phyloP scores from a whole-genome alignment of 1,140 invertebrate species.

The Eupeodes corollae region DNA sequence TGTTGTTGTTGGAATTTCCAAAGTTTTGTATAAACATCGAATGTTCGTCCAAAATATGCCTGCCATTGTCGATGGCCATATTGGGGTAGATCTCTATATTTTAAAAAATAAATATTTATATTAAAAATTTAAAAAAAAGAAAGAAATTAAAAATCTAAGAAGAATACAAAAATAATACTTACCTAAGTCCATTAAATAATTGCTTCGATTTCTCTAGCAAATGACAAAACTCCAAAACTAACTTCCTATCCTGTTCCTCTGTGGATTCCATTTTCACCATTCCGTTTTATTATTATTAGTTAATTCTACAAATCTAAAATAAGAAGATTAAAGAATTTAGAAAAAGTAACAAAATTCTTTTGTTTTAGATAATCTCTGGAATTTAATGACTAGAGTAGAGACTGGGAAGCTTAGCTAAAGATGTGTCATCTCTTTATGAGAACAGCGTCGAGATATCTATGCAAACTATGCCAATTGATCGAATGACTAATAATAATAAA shows the following conservation, averaged over 20 bases:
- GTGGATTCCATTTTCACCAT: conserved; percentile 55
- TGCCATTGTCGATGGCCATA: conserved; percentile 98
- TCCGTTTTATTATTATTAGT: conserved; percentile 33
- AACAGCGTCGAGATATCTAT: too few relatives aligned
- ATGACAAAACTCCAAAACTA: conserved; percentile 93
- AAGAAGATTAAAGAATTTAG: conserved; percentile 5
- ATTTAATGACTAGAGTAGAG: too few relatives aligned
- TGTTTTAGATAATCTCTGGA: too few relatives aligned
- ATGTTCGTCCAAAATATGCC: conserved; percentile 91
- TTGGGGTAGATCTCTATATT: conserved; percentile 77
- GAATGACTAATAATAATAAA: too few relatives aligned
- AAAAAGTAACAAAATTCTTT: background rate
- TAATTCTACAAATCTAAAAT: conserved; percentile 11
- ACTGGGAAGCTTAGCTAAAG: too few relatives aligned
- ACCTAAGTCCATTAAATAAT: conserved; percentile 91
- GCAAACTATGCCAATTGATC: too few relatives aligned
- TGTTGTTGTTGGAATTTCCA: conserved; percentile 99
- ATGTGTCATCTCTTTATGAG: too few relatives aligned
- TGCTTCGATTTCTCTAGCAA: conserved; percentile 95
- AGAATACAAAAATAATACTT: conserved; percentile 14
- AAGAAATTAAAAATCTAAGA: background rate
- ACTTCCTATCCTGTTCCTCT: conserved; percentile 82
- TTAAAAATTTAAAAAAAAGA: background rate
- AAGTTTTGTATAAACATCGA: conserved; percentile 95
- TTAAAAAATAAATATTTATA: conserved; percentile 13